Conservation (phyloP, 2,113 vertebrate genomes). For the Gulo gulo region DNA sequence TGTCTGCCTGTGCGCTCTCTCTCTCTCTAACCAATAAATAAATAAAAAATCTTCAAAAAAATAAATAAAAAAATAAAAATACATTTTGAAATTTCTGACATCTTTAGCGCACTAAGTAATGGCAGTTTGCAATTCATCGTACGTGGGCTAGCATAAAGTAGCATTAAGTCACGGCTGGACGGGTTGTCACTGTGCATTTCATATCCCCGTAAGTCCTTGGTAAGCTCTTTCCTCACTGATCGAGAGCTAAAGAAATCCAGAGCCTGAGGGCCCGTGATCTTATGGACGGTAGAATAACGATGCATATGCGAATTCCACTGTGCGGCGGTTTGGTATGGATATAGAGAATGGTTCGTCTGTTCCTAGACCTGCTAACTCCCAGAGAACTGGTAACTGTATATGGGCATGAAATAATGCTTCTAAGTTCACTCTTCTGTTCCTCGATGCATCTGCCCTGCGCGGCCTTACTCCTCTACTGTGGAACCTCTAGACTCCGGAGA, state of each 20-base stretch:
- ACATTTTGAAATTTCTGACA: not conserved
- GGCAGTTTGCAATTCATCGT: not conserved
- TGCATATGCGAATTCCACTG: not conserved
- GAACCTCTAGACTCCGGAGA: not conserved
- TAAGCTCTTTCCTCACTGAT: not conserved
- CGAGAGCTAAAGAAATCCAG: not conserved
- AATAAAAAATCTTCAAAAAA: too few species aligned
- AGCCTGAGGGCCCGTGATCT: not conserved
- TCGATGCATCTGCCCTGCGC: not conserved
- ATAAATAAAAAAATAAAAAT: slow-evolving; percentile 29
- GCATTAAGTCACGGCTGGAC: not conserved
- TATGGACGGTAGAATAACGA: not conserved
- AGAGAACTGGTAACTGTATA: not conserved
- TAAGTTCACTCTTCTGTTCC: not conserved
- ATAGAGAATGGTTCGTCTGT: not conserved
- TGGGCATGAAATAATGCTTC: not conserved
- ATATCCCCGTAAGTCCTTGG: not conserved
- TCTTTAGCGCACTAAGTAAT: not conserved
- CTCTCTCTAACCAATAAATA: too few species aligned
- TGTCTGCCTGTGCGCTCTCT: too few species aligned
- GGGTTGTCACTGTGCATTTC: not conserved
- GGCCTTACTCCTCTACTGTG: not conserved
- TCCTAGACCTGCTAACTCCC: not conserved
- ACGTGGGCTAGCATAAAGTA: not conserved
- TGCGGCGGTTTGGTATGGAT: not conserved